Evolutionary conservation across 2,888 invertebrate species (phyloP).

Genomic region (Diplolepis rosae): DNA sequence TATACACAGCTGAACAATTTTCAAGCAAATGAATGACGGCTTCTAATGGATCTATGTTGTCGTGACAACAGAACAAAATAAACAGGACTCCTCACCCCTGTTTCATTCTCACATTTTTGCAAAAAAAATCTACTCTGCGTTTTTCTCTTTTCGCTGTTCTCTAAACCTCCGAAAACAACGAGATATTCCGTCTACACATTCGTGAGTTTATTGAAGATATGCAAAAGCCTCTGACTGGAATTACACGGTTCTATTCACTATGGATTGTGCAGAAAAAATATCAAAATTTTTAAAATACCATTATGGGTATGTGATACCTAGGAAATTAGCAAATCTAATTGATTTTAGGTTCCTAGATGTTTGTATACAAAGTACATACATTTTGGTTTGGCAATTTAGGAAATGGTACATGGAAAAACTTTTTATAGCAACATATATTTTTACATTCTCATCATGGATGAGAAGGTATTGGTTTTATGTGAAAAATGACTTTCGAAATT

Average conservation of each 20-base stretch:
- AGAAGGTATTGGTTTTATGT: no score
- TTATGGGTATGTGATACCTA: no score
- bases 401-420: no score
- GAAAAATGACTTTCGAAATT: no score
- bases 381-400: no score
- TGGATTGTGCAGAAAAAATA: background rate
- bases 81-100: background rate
- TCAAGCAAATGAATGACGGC: slow-evolving; percentile 30
- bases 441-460: no score
- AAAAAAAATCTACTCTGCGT: background rate
- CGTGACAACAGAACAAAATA: slow-evolving; percentile 5
- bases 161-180: slow-evolving; percentile 8
- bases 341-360: no score
- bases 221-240: slow-evolving; percentile 7
- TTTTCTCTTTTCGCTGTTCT: slow-evolving; percentile 14
- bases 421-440: no score
- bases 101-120: background rate
- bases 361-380: no score
- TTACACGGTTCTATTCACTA: background rate
- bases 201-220: slow-evolving; percentile 19
- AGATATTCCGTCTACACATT: slow-evolving; percentile 16
- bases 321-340: no score
- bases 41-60: slow-evolving; percentile 30
- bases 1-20: slow-evolving; percentile 32
- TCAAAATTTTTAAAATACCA: background rate